phyloP scores from a whole-genome alignment of 2,888 invertebrate species.

The Brachylomia viminalis region DNA sequence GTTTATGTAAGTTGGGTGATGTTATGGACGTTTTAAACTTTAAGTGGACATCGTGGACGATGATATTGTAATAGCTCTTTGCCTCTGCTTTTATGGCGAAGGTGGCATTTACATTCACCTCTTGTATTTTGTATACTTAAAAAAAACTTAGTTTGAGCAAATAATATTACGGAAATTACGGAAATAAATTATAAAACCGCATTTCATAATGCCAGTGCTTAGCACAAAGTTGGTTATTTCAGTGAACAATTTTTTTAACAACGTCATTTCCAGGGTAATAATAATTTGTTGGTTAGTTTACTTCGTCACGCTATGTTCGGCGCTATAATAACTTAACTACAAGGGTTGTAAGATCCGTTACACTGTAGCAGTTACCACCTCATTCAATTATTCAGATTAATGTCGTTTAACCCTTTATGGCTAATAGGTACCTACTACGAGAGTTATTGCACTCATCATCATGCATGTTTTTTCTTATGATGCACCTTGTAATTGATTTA shows the following conservation, averaged over 20 bases:
- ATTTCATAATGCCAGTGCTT: slow-evolving; percentile 28
- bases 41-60: slow-evolving; percentile 28
- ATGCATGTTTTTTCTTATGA: neutral
- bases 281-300: slow-evolving; percentile 53
- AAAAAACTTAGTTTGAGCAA: neutral
- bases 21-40: slow-evolving; percentile 36
- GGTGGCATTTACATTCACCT: slow-evolving; percentile 1
- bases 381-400: slow-evolving; percentile 37
- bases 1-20: slow-evolving; percentile 59
- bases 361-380: slow-evolving; percentile 48
- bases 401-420: slow-evolving; percentile 21
- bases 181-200: slow-evolving; percentile 20
- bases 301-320: slow-evolving; percentile 62
- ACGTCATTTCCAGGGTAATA: slow-evolving; percentile 50
- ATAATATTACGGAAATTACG: slow-evolving; percentile 3
- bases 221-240: slow-evolving; percentile 1
- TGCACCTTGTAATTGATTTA: slow-evolving; percentile 1
- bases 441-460: slow-evolving; percentile 6
- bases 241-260: slow-evolving; percentile 21
- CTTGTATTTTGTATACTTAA: slow-evolving; percentile 9
- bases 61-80: neutral
- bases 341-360: slow-evolving; percentile 53
- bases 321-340: slow-evolving; percentile 60
- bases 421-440: neutral
- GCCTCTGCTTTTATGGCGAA: neutral